Percentiles rank a stretch among this genome's conserved stretches.
Evolutionary conservation across 1,140 invertebrate genomes (phyloP).

Genomic region (Drosophila albomicans): DNA sequence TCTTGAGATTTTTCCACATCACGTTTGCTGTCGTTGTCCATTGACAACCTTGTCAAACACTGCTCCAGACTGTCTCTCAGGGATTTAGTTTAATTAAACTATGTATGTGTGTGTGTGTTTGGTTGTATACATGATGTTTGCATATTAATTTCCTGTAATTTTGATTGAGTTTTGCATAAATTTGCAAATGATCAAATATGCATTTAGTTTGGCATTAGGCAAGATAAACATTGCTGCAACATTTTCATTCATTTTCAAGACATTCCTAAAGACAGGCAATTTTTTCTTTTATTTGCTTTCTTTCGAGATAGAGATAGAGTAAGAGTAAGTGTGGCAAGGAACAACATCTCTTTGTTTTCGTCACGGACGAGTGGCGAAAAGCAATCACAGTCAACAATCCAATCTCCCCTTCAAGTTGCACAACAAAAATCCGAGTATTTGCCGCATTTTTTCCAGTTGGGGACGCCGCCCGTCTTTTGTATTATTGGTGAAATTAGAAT

Average conservation of each 20-base stretch:
- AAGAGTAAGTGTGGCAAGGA: slow-evolving; percentile 16
- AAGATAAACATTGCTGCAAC: background rate
- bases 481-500: slow-evolving; percentile 82
- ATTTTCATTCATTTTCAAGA: slow-evolving; percentile 44
- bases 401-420: slow-evolving; percentile 21
- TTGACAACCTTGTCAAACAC: slow-evolving; percentile 72
- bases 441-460: slow-evolving; percentile 44
- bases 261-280: slow-evolving; percentile 66
- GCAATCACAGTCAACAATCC: slow-evolving; percentile 61
- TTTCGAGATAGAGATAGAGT: background rate
- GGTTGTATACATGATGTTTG: slow-evolving; percentile 45
- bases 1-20: slow-evolving; percentile 39
- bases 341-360: slow-evolving; percentile 68
- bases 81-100: slow-evolving; percentile 76
- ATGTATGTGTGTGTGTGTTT: background rate
- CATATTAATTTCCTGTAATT: slow-evolving; percentile 69
- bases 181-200: slow-evolving; percentile 30
- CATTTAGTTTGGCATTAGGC: slow-evolving; percentile 5
- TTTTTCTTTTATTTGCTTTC: slow-evolving; percentile 43
- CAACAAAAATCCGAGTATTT: slow-evolving; percentile 56
- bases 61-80: slow-evolving; percentile 29
- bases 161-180: slow-evolving; percentile 57
- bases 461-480: slow-evolving; percentile 55
- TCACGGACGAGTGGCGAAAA: slow-evolving; percentile 78
- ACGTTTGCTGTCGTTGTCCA: slow-evolving; percentile 5